These are phyloP conservation scores for Macaca fascicularis DNA, from an alignment of 2,113 vertebrate genomes.

Conservation along the genomic window DNA sequence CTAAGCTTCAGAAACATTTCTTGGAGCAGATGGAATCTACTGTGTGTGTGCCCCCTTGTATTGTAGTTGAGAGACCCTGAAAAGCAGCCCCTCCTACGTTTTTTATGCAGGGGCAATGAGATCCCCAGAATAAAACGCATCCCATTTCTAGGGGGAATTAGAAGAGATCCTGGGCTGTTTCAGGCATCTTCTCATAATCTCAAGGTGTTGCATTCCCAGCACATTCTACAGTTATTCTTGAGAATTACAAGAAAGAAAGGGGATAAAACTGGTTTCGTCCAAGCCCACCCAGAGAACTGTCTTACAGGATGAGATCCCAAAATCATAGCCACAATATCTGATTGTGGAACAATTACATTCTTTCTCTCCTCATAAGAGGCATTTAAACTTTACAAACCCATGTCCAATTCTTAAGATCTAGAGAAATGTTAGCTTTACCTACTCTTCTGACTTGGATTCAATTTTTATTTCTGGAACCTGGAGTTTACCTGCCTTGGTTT, in stretches of 20 bases:
- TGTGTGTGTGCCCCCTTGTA: accelerated
- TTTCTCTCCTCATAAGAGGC: neutral
- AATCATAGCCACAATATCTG: neutral
- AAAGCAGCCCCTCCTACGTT: accelerated
- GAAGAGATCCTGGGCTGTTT: neutral
- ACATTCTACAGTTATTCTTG: neutral
- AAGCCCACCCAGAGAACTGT: no score
- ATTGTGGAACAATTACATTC: neutral
- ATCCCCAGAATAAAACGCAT: neutral
- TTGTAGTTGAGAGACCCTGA: accelerated
- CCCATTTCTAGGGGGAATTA: neutral
- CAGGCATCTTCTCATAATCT: neutral
- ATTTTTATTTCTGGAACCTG: neutral
- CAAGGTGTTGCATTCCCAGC: neutral
- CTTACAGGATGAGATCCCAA: neutral
- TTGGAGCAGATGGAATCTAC: no score
- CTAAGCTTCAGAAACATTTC: neutral
- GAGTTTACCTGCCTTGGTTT: neutral
- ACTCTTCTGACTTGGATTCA: neutral
- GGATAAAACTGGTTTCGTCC: neutral
- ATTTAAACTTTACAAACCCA: no score
- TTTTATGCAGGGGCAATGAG: no score
- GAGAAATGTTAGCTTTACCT: neutral
- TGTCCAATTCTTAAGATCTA: neutral
- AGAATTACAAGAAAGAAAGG: neutral